These are phyloP conservation scores for Dorcus parallelipipedus DNA, from an alignment of 2,888 invertebrate genomes.

Conservation along the genomic window DNA sequence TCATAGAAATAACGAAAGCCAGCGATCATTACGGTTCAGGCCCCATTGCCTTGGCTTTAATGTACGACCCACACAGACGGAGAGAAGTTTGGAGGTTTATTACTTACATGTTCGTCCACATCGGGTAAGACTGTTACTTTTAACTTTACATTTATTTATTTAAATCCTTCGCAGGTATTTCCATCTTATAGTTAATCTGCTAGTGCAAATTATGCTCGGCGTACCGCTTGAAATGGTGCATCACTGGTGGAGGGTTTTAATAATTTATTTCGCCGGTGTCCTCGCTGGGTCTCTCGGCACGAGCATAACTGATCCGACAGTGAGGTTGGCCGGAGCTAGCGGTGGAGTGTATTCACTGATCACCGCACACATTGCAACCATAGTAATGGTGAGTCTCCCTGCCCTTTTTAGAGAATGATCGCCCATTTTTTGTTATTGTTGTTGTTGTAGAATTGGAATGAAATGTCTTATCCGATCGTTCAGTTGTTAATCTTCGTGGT, in stretches of 20 bases:
- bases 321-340: conserved; percentile 87
- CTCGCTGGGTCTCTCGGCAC: conserved; percentile 81
- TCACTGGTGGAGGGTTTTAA: conserved; percentile 86
- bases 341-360: conserved; percentile 94
- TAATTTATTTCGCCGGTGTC: conserved; percentile 82
- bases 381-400: conserved; percentile 52
- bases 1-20: conserved; percentile 35
- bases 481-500: conserved; percentile 80
- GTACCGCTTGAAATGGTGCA: conserved; percentile 96
- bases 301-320: conserved; percentile 73
- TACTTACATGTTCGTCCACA: conserved; percentile 95
- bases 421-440: not conserved
- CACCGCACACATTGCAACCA: conserved; percentile 88
- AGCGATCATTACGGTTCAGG: conserved; percentile 52
- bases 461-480: conserved; percentile 91
- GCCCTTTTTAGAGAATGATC: not conserved
- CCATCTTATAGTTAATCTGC: conserved; percentile 85
- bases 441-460: conserved; percentile 84
- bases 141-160: not conserved
- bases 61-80: conserved; percentile 84
- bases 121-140: conserved; percentile 62
- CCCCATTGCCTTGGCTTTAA: conserved; percentile 75
- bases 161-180: conserved; percentile 60
- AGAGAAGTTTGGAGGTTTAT: conserved; percentile 90
- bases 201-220: conserved; percentile 90